A percentile compares a stretch with the other conserved stretches of the same genome.
These are phyloP conservation scores for Chaetodon trifasciatus DNA, from an alignment of 2,797 vertebrate species.

Conservation along the genomic window DNA sequence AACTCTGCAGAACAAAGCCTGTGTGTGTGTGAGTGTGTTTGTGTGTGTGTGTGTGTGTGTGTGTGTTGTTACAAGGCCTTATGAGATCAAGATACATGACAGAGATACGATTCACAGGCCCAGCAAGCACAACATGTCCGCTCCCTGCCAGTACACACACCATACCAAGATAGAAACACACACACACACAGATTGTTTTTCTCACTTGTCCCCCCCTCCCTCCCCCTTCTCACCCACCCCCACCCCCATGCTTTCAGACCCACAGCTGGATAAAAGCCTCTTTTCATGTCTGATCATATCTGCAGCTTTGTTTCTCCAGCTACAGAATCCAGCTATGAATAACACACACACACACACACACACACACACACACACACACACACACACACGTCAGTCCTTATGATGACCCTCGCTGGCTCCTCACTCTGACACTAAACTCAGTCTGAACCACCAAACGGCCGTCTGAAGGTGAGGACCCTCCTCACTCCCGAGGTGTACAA, in stretches of 20 bases:
- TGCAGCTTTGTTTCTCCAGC: conserved; percentile 58
- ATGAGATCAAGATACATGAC: conserved; percentile 59
- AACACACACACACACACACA: conserved; percentile 35
- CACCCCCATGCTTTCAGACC: conserved; percentile 27
- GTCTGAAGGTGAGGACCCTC: no score
- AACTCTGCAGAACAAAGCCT: conserved; percentile 38
- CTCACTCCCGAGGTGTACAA: no score
- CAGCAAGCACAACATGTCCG: conserved; percentile 40
- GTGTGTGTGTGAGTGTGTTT: conserved; percentile 25
- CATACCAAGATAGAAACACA: not conserved
- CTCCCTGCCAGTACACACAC: conserved; percentile 8
- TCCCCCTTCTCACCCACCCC: no score
- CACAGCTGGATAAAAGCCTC: conserved; percentile 62
- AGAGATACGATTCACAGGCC: conserved; percentile 48
- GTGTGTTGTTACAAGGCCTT: conserved; percentile 39
- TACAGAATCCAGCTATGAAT: conserved; percentile 59
- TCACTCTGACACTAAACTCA: no score
- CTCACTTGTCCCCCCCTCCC: not conserved
- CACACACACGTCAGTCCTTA: no score
- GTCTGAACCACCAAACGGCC: no score
- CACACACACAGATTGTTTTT: not conserved
- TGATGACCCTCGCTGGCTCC: no score
- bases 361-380: not conserved
- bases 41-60: conserved; percentile 32
- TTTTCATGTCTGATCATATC: conserved; percentile 70